Evolutionary conservation across 2,888 invertebrate species (phyloP), one percentile per base, ranked within the genome.

Genomic region (Andrena minutula): DNA sequence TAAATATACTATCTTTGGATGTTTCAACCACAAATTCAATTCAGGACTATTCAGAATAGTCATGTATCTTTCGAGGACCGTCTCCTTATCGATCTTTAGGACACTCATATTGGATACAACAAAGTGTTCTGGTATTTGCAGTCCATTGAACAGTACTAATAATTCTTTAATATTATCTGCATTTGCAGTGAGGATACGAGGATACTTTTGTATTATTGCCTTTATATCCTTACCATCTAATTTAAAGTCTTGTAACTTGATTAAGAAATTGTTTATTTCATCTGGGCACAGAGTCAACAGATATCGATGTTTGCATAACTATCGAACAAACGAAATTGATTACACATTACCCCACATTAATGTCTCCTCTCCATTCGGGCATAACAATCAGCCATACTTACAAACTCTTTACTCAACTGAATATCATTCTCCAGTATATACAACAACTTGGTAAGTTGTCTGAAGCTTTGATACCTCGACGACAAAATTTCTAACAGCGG

Each of bases 281-380:
- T 95, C 32, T 10, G 92, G 0, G 96, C 96, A 90, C 96, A 95
- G 0, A 68, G 95, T 94, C 63, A 96, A 92, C 1, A 97, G 90
- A 84, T 95, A 97, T 0, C 95, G 95, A 92, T 96, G 95, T 77
- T 95, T 95, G 82, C 94, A 94, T 12, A 97, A 95, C 85, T 94
- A 64, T 12, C 70, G 85, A 75, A 69, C 0, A 61, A 32, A 32
- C 8, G 7, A 20, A 26, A 72, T 35, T 53, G 20, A 6, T 26
- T n/a, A 26, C 7, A n/a, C 7, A 26, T 71, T 26, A 20, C 3
- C 20, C 23, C 3, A 7, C n/a, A n/a, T n/a, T n/a, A 30, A 8
- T 1, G 65, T 23, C 65, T 16, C 10, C 49, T 23, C 20, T 30
- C 12, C 16, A 58, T 26, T 2, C 28, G 41, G 12, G 10, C 26